Conservation (phyloP, 2,113 vertebrate genomes). For the Podocnemis expansa region DNA sequence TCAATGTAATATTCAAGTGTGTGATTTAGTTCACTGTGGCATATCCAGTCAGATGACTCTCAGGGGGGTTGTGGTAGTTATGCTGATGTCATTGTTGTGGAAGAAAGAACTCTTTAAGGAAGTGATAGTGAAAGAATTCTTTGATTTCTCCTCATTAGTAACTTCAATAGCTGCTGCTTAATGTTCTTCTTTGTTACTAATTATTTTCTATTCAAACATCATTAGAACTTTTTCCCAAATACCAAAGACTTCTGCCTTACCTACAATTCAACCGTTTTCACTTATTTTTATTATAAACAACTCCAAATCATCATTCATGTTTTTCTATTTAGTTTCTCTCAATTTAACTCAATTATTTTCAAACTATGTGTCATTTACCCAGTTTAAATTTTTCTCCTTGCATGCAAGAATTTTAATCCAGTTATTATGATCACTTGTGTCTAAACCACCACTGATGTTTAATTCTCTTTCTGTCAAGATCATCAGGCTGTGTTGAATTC, state of each 20-base stretch:
- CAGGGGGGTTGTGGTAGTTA: neutral
- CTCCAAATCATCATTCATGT: neutral
- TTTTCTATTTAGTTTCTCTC: neutral
- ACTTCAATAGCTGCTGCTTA: neutral
- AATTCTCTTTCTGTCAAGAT: neutral
- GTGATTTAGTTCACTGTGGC: neutral
- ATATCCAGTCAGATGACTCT: neutral
- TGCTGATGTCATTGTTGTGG: neutral
- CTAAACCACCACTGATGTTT: neutral
- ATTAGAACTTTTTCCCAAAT: neutral
- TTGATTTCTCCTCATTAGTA: neutral
- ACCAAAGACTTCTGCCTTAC: neutral
- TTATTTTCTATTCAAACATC: too few species aligned
- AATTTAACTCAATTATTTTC: neutral
- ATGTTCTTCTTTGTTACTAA: neutral
- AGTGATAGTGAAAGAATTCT: neutral
- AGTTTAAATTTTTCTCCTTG: neutral
- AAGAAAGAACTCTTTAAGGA: neutral
- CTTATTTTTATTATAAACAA: neutral
- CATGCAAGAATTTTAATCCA: neutral
- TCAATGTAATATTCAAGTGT: neutral
- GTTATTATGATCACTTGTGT: neutral
- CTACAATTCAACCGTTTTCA: neutral
- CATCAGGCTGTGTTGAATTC: neutral
- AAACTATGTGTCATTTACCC: neutral